Base-by-base conservation (phyloP, 2,888 invertebrate species). In the Megamerina dolium region DNA sequence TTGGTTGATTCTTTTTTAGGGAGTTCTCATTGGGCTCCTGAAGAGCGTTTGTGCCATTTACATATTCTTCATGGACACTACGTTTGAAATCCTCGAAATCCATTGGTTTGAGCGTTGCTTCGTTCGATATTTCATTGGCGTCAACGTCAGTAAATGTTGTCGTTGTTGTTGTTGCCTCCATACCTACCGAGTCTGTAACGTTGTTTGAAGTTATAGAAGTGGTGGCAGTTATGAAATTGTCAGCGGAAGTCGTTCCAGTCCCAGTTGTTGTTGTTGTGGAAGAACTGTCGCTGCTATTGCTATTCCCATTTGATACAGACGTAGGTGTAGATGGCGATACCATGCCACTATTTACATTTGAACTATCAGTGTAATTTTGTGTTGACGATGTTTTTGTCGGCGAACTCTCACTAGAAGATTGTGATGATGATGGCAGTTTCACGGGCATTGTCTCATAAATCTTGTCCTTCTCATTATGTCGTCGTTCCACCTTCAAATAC, bases 371-470 rank as follows among this genome's bases (percentile, higher is more conserved):
- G 45, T 58, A 59, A 37, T 54, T 58, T 46, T 58, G 56, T 17
- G 55, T 55, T 12, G 60, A 61, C 16, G 55, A 51, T 9, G 62
- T 60, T 52, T 68, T 66, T 39, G 63, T 63, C 3, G 66, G 66
- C 2, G 67, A 65, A 35, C 66, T 66, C n/a, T 66, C 66, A 21
- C 61, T 61, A 3, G 68, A 68, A 1, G 67, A 68, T 56, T 77
- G 76, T 10, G 79, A 79, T 10, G 78, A 75, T 35, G 82, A 70
- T 47, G 77, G 77, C 37, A 77, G 73, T 45, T 68, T 68, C 0
- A 61, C 58, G 1, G 84, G 84, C 81, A 85, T 80, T 14, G 84
- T 85, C 70, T 80, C 81, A 63, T 83, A 84, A 21, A 79, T 65
- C 60, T 82, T 82, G 34, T 80, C 79, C 40, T 76, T 74, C 34